Evolutionary conservation across 2,113 vertebrate genomes (phyloP).

Genomic region (Hypomesus transpacificus): DNA sequence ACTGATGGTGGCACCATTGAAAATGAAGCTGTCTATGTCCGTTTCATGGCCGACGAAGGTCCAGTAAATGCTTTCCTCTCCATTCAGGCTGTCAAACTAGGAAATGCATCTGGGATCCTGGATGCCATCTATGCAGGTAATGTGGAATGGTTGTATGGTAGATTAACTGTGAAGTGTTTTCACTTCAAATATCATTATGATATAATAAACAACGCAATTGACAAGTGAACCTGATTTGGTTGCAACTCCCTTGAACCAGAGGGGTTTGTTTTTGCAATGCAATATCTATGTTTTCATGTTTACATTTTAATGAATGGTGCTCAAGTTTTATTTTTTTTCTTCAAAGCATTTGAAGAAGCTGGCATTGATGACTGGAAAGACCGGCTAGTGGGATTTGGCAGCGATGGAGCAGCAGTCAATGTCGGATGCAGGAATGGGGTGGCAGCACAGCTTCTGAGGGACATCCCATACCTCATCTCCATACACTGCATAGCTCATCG

Average conservation of each 20-base stretch:
- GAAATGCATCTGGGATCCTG: conserved; percentile 2
- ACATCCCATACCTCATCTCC: too few relatives aligned
- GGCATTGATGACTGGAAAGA: too few relatives aligned
- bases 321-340: too few relatives aligned
- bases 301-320: too few relatives aligned
- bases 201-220: conserved; percentile 4
- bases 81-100: conserved; percentile 3
- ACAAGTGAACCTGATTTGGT: conserved; percentile 1
- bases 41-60: background rate
- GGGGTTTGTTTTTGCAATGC: conserved; percentile 1
- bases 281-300: too few relatives aligned
- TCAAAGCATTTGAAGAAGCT: too few relatives aligned
- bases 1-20: conserved; percentile 6
- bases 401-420: too few relatives aligned
- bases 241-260: background rate
- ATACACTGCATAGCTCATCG: too few relatives aligned
- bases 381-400: too few relatives aligned
- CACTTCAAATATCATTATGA: conserved; percentile 6
- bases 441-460: too few relatives aligned
- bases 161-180: conserved; percentile 6
- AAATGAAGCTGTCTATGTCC: conserved; percentile 7
- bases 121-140: conserved; percentile 11
- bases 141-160: conserved; percentile 4
- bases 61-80: conserved; percentile 16
- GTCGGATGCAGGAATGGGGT: too few relatives aligned